Percentiles rank a stretch among this genome's conserved stretches.
phyloP scores from a whole-genome alignment of 2,888 invertebrate species.

The Belgica antarctica region DNA sequence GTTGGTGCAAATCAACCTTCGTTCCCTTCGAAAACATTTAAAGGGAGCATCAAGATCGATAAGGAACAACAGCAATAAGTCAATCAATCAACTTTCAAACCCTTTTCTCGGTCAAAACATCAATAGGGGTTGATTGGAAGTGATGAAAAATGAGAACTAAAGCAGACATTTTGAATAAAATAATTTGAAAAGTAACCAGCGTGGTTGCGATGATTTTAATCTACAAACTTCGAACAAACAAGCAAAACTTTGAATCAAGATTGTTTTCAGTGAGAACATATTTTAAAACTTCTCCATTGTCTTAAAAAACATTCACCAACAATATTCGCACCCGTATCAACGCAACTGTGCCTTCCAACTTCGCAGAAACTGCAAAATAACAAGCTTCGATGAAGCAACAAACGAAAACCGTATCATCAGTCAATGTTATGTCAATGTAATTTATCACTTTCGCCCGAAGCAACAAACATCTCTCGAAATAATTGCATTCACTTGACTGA shows the following conservation, averaged over 20 bases:
- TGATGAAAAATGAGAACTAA: too few species aligned
- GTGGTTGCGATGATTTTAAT: too few species aligned
- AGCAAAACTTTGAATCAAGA: too few species aligned
- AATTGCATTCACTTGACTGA: constrained; percentile 40
- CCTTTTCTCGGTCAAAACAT: constrained; percentile 7
- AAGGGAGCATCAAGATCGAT: not conserved
- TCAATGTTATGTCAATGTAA: constrained; percentile 37
- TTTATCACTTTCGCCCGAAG: constrained; percentile 37
- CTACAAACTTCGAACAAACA: too few species aligned
- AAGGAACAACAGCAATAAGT: constrained; percentile 8
- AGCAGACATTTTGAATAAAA: too few species aligned
- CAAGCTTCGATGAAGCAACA: not conserved
- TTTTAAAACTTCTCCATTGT: too few species aligned
- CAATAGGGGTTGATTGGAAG: too few species aligned
- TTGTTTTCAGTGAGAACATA: too few species aligned
- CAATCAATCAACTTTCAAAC: constrained; percentile 19
- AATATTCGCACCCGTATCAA: too few species aligned
- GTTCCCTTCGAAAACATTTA: not conserved
- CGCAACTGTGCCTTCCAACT: too few species aligned
- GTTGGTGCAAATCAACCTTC: constrained; percentile 9
- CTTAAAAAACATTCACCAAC: too few species aligned
- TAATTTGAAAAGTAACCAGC: too few species aligned
- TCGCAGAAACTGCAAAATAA: not conserved
- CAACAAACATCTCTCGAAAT: constrained; percentile 31
- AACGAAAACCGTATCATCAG: constrained; percentile 32